Evolutionary conservation across 2,797 vertebrate species (phyloP), one percentile per base, ranked within the genome.

Genomic region (Pangasius djambal): DNA sequence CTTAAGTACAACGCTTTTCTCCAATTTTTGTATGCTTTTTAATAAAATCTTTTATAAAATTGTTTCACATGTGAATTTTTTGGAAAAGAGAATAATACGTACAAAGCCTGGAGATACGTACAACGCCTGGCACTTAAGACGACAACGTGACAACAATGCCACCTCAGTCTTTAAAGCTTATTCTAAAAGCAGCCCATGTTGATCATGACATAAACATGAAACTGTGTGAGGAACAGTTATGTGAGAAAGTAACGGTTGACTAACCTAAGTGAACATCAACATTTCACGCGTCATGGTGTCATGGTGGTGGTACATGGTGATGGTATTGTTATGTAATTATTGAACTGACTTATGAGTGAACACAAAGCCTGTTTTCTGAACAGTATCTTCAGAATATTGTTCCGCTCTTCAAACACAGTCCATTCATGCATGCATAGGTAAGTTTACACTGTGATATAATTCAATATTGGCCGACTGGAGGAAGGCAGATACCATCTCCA

Each of bases 1-100:
- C 7, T 72, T 52, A 77, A 70, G 20, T 52, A 83, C 48, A 70
- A 31, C 20, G 28, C 65, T 22, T 40, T 84, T 55, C 25, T 28
- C 10, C 10, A 28, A 0, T 44, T 88, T 85, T 52, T n/a, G 18
- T 86, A 20, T 40, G 20, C 31, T 34, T 82, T 82, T 82, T 34
- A 83, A 83, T 72, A 86, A 88, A 83, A 37, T 70, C 9, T 59
- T 81, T 74, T 72, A 31, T 22, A 31, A 8, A 79, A 40, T 22
- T 40, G 34, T 55, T 79, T 70, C n/a, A 34, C 4, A 13, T 70
- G 75, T 70, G 37, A 13, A 2, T 72, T 59, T 50, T 83, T 44
- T 6, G 20, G 25, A 6, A 55, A 10, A 20, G 3, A 34, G 0
- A 50, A 4, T 70, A n/a, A 61, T 65, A 50, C 2, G n/a, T 83